A percentile compares a stretch with the other conserved stretches of the same genome.
phyloP scores from a whole-genome alignment of 2,888 invertebrate genomes.

The Nephrotoma flavescens region DNA sequence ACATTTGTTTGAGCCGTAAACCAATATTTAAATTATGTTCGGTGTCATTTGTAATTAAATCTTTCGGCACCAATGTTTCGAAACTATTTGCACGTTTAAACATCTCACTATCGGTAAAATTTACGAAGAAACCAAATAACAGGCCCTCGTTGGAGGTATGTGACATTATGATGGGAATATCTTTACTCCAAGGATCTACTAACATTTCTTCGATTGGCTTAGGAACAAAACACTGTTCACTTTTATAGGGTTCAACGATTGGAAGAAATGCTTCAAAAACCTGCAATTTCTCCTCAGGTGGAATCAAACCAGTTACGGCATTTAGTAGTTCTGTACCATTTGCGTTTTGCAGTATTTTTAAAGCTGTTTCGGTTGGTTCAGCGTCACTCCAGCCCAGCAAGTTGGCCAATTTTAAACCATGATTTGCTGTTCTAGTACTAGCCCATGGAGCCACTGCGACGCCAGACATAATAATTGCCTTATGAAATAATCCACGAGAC shows the following conservation, averaged over 20 bases:
- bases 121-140: neutral
- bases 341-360: constrained; percentile 25
- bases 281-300: constrained; percentile 18
- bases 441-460: constrained; percentile 25
- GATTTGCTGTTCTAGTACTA: constrained; percentile 17
- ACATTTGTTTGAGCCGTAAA: neutral
- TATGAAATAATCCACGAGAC: constrained; percentile 15
- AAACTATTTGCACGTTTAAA: neutral
- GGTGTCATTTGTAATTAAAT: neutral
- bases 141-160: constrained; percentile 27
- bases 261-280: constrained; percentile 29
- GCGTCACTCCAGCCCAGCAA: constrained; percentile 25
- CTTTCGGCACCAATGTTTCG: neutral
- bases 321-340: constrained; percentile 25
- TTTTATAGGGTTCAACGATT: constrained; percentile 25
- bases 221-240: constrained; percentile 25
- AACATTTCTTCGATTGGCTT: constrained; percentile 25
- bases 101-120: neutral
- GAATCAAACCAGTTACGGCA: constrained; percentile 24
- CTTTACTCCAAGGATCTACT: constrained; percentile 27
- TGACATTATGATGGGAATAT: constrained; percentile 27
- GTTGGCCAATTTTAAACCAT: constrained; percentile 24
- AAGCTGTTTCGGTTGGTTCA: constrained; percentile 24
- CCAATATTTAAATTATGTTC: neutral
- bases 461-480: constrained; percentile 28